These are phyloP conservation scores for Cremastinae sp. DNA, from an alignment of 2,888 invertebrate genomes.

Conservation along the genomic window DNA sequence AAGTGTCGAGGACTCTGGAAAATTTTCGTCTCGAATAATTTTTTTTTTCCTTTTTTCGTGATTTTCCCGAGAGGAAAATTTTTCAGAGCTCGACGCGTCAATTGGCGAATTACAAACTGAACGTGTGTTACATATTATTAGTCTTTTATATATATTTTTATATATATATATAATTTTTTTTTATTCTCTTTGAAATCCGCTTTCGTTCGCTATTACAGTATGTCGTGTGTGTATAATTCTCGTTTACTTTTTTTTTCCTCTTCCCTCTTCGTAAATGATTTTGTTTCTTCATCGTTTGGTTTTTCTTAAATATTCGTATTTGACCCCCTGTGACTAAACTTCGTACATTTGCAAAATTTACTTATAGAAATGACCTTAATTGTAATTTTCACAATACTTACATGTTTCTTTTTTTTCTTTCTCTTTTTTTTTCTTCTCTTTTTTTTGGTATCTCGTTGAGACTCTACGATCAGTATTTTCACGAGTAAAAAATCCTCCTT, in stretches of 20 bases:
- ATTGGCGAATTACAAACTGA: conserved; percentile 71
- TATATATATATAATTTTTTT: conserved; percentile 28
- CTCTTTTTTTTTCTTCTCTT: background rate
- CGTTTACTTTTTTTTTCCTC: conserved; percentile 57
- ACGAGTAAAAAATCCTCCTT: conserved; percentile 66
- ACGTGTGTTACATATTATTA: conserved; percentile 68
- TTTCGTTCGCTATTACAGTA: conserved; percentile 67
- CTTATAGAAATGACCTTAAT: conserved; percentile 65
- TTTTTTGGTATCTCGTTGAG: conserved; percentile 60
- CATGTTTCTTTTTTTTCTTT: conserved; percentile 61
- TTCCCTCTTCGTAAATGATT: conserved; percentile 57
- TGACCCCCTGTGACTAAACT: conserved; percentile 66
- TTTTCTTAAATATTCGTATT: conserved; percentile 56
- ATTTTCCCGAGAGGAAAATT: conserved; percentile 18
- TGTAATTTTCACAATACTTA: conserved; percentile 68
- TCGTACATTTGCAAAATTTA: conserved; percentile 63
- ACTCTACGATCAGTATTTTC: conserved; percentile 62
- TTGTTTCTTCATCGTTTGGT: conserved; percentile 13
- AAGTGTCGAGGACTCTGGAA: conserved; percentile 64
- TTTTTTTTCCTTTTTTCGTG: background rate
- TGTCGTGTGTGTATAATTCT: conserved; percentile 56
- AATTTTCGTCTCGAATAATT: conserved; percentile 38
- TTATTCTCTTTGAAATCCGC: conserved; percentile 56
- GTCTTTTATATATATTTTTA: conserved; percentile 67
- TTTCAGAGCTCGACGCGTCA: conserved; percentile 61